These are phyloP conservation scores for Athene cunicularia DNA, from an alignment of 2,113 vertebrate genomes.

Conservation along the genomic window DNA sequence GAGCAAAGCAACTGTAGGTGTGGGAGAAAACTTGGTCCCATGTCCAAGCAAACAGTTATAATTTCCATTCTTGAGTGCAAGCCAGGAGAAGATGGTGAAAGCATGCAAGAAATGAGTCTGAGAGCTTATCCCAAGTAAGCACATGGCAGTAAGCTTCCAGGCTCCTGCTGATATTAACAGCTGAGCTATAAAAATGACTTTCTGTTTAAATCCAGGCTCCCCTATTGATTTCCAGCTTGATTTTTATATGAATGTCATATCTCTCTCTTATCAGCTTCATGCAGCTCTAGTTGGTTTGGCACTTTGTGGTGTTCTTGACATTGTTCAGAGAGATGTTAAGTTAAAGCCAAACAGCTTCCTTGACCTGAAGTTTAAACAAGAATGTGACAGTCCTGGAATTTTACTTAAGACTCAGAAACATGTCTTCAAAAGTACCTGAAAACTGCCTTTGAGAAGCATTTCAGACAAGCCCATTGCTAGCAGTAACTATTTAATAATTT, in stretches of 20 bases:
- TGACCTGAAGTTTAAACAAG: conserved; percentile 40
- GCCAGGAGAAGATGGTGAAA: conserved; percentile 26
- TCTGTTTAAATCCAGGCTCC: conserved; percentile 60
- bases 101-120: neutral
- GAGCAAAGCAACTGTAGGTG: neutral
- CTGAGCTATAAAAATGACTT: conserved; percentile 65
- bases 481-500: neutral
- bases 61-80: conserved; percentile 40
- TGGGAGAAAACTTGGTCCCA: neutral
- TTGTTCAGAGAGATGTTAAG: conserved; percentile 55
- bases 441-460: neutral
- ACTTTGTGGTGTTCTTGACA: conserved; percentile 65
- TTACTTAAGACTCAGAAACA: neutral
- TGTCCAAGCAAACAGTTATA: conserved; percentile 32
- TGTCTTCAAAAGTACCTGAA: conserved; percentile 12
- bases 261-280: conserved; percentile 74
- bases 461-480: neutral
- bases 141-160: conserved; percentile 49
- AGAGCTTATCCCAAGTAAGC: conserved; percentile 12
- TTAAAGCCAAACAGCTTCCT: conserved; percentile 49
- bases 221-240: conserved; percentile 58
- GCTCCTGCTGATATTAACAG: conserved; percentile 37
- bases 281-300: conserved; percentile 65
- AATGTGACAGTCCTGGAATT: conserved; percentile 36
- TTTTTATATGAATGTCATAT: conserved; percentile 70